These are phyloP conservation scores for Crenuchus spilurus DNA, from an alignment of 2,797 vertebrate genomes.

Conservation along the genomic window DNA sequence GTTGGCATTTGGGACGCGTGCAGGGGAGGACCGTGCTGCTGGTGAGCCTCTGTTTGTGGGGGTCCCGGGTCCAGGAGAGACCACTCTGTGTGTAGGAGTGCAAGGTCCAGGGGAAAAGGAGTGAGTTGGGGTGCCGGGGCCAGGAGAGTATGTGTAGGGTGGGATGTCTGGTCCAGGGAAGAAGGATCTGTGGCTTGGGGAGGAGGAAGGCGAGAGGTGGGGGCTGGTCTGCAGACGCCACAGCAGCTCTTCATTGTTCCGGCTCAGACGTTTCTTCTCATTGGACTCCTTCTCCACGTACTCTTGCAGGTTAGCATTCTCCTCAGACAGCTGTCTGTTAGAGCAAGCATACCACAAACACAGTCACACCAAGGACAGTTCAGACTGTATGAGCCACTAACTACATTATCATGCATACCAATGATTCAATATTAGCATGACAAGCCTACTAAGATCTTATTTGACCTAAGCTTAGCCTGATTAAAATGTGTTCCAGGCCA, in stretches of 20 bases:
- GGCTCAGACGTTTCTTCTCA: conserved; percentile 94
- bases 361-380: too few relatives aligned
- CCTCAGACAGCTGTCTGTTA: conserved; percentile 91
- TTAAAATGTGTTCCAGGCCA: too few relatives aligned
- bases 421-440: too few relatives aligned
- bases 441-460: too few relatives aligned
- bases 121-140: conserved; percentile 61
- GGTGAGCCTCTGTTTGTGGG: conserved; percentile 68
- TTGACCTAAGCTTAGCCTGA: too few relatives aligned
- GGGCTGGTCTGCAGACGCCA: conserved; percentile 97
- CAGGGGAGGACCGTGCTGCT: conserved; percentile 56
- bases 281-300: conserved; percentile 91
- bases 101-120: conserved; percentile 46
- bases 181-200: conserved; percentile 84
- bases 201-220: conserved; percentile 83
- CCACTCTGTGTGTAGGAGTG: conserved; percentile 63
- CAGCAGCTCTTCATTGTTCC: conserved; percentile 94
- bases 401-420: too few relatives aligned
- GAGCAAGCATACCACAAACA: background rate
- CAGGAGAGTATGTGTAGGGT: conserved; percentile 69
- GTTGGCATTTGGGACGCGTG: conserved; percentile 60
- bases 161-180: conserved; percentile 71
- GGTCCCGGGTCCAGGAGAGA: conserved; percentile 68
- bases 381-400: too few relatives aligned
- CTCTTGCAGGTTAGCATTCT: conserved; percentile 94